Evolutionary conservation across 2,888 invertebrate genomes (phyloP), one percentile per base, ranked within the genome.

Genomic region (Meteorus colon): DNA sequence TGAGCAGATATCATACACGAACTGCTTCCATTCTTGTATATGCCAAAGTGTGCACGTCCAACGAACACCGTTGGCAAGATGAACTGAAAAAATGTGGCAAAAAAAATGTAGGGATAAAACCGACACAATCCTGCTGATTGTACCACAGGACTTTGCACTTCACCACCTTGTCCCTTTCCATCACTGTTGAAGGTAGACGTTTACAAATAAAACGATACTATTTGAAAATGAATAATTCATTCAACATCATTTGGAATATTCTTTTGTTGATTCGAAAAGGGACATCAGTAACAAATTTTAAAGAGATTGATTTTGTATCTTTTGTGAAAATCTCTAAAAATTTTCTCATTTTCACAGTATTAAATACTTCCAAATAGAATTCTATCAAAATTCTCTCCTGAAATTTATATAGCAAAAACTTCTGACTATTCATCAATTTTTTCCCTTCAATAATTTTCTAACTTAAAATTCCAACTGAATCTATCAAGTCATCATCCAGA

Each of bases 81-180:
- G 27, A 34, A 45, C 59, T 31, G 19, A 41, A 37, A 34, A 27
- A 51, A 63, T 55, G 62, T 16, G 48, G n/a, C 4, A 29, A 51
- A 51, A 77, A 70, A 76, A 51, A 66, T 74, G 72, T 74, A 78
- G 77, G 74, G 76, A 71, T 74, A 72, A 65, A 75, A 75, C 73
- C 14, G 67, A 48, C 31, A 69, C n/a, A 69, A 48, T 69, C 70
- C 48, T 19, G 75, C 77, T 73, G 73, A 69, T 66, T 65, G 69
- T 48, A 74, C 34, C 34, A 34, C 59, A 41, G 76, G 70, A 74
- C 74, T 78, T 77, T 73, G 75, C 77, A 77, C 76, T 60, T 77
- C 75, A 78, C 70, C 80, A 80, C 80, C 78, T 80, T 80, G 80
- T 76, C 76, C 73, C 77, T 63, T 73, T 75, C 75, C 74, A 55